phyloP scores from a whole-genome alignment of 2,113 vertebrate genomes.

The Antigone vipio region DNA sequence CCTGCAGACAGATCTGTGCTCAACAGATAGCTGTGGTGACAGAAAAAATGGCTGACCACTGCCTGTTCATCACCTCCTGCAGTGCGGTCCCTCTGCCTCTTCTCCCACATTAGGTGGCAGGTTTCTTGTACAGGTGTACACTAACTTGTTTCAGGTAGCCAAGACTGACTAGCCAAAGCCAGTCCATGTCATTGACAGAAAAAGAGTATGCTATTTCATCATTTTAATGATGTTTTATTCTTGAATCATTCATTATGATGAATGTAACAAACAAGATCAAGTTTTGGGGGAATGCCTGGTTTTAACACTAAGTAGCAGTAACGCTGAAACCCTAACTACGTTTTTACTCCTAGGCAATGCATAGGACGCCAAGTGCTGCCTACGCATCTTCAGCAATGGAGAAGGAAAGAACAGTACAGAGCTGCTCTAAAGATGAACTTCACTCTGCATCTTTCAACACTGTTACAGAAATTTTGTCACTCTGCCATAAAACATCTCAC shows the following conservation, averaged over 20 bases:
- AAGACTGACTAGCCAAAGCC: background rate
- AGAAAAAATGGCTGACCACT: background rate
- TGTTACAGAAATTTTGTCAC: background rate
- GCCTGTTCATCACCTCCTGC: fast-evolving
- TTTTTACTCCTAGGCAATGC: background rate
- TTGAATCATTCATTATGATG: background rate
- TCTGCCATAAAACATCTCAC: background rate
- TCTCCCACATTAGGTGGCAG: background rate
- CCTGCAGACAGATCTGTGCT: background rate
- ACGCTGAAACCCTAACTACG: background rate
- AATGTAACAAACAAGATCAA: background rate
- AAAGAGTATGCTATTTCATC: background rate
- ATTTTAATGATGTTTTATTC: background rate
- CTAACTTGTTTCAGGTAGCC: background rate
- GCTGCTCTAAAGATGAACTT: background rate
- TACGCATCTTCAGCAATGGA: background rate
- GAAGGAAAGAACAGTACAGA: background rate
- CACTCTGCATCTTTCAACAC: background rate
- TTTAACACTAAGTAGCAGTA: background rate
- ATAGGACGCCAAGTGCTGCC: background rate
- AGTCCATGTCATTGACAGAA: background rate
- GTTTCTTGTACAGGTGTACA: background rate
- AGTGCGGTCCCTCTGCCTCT: background rate
- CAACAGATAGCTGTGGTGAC: background rate
- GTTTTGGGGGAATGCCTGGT: background rate